A percentile compares a stretch with the other conserved stretches of the same genome.
Evolutionary conservation across 1,140 invertebrate genomes (phyloP).

Genomic region (Antheraea pernyi): DNA sequence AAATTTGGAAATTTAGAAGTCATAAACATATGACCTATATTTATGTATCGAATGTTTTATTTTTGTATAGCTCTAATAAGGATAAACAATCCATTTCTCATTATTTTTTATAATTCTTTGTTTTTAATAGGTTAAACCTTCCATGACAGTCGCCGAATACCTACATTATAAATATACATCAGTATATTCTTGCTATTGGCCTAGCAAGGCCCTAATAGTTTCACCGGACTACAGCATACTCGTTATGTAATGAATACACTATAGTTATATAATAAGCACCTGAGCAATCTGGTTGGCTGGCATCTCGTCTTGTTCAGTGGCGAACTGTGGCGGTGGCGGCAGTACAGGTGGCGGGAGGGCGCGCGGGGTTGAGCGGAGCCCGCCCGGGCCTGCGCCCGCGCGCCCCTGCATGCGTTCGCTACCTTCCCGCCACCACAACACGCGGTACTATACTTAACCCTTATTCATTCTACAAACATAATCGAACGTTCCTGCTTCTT

Average conservation of each 20-base stretch:
- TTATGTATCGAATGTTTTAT: no score
- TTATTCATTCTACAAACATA: neutral
- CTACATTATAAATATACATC: no score
- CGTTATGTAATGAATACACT: neutral
- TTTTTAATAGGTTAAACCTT: no score
- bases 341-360: slow-evolving; percentile 67
- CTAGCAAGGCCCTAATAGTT: no score
- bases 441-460: slow-evolving; percentile 30
- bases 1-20: no score
- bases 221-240: no score
- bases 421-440: slow-evolving; percentile 43
- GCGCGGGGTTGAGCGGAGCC: slow-evolving; percentile 69
- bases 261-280: slow-evolving; percentile 33
- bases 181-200: no score
- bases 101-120: no score
- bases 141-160: no score
- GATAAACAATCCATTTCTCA: no score
- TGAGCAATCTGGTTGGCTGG: slow-evolving; percentile 71
- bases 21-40: no score
- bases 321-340: slow-evolving; percentile 74
- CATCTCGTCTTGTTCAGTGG: slow-evolving; percentile 67
- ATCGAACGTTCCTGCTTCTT: neutral
- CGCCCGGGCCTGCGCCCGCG: slow-evolving; percentile 69
- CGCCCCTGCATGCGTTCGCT: slow-evolving; percentile 71
- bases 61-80: no score